Evolutionary conservation across 2,888 invertebrate species (phyloP).

Genomic region (Opisthograptis luteolata): DNA sequence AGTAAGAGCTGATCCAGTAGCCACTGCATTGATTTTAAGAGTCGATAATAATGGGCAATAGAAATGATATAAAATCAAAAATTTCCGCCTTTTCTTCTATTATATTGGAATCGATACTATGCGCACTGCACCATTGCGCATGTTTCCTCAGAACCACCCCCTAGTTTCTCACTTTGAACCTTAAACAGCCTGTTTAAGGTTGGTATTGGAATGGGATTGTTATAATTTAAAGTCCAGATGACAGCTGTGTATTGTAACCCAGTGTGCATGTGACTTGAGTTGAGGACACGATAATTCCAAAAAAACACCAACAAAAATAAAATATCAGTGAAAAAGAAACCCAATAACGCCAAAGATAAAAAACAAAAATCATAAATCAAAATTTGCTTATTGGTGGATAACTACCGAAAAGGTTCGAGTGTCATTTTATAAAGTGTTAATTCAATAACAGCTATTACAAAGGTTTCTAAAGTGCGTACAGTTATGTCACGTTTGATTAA

Average conservation of each 20-base stretch:
- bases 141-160: slow-evolving; percentile 57
- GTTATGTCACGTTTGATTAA: background rate
- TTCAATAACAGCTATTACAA: slow-evolving; percentile 25
- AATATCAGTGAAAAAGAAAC: background rate
- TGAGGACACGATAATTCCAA: slow-evolving; percentile 48
- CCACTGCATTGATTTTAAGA: slow-evolving; percentile 15
- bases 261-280: slow-evolving; percentile 66
- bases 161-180: slow-evolving; percentile 38
- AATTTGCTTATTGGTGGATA: slow-evolving; percentile 15
- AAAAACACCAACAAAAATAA: background rate
- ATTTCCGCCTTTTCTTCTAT: slow-evolving; percentile 74
- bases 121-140: slow-evolving; percentile 81
- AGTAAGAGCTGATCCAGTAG: too few relatives aligned
- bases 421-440: slow-evolving; percentile 11
- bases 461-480: slow-evolving; percentile 9
- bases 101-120: slow-evolving; percentile 79
- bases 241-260: slow-evolving; percentile 69
- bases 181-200: slow-evolving; percentile 25
- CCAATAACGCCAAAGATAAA: slow-evolving; percentile 1
- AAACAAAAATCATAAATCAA: slow-evolving; percentile 6
- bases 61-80: slow-evolving; percentile 44
- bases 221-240: slow-evolving; percentile 56
- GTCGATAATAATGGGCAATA: slow-evolving; percentile 20
- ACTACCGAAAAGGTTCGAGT: background rate
- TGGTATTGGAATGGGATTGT: slow-evolving; percentile 22